Percentiles rank a stretch among this genome's conserved stretches.
Evolutionary conservation across 2,888 invertebrate genomes (phyloP).

Genomic region (Pteria penguin): DNA sequence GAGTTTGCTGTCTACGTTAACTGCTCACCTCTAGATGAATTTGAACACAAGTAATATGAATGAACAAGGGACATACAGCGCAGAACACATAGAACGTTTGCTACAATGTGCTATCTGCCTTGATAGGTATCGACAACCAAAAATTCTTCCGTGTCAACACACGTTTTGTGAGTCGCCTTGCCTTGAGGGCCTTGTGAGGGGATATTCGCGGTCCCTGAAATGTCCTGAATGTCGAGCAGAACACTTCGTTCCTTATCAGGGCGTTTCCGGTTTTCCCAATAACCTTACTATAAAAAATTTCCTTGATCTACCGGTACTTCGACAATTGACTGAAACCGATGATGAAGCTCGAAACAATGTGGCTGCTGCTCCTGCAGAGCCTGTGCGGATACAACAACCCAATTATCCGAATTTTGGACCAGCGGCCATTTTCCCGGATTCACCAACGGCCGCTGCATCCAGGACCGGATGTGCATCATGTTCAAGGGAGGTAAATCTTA

Average conservation of each 20-base stretch:
- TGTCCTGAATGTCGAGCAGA: slow-evolving; percentile 99
- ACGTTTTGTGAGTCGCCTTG: slow-evolving; percentile 99
- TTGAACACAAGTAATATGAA: too few species aligned
- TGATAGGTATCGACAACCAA: slow-evolving; percentile 98
- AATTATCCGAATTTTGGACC: background rate
- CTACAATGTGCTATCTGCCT: slow-evolving; percentile 98
- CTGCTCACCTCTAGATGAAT: too few species aligned
- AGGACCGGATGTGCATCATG: slow-evolving; percentile 92
- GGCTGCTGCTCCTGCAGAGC: slow-evolving; percentile 1
- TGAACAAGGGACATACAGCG: slow-evolving; percentile 63
- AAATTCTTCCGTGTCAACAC: slow-evolving; percentile 99
- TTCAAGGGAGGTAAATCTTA: slow-evolving; percentile 83
- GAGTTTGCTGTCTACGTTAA: too few species aligned
- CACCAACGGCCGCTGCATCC: slow-evolving; percentile 28
- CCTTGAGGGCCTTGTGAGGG: slow-evolving; percentile 88
- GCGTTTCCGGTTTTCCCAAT: slow-evolving; percentile 95
- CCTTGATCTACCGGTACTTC: slow-evolving; percentile 93
- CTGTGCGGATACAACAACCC: background rate
- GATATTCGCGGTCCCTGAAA: slow-evolving; percentile 44
- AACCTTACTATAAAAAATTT: slow-evolving; percentile 97
- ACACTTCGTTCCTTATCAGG: slow-evolving; percentile 95
- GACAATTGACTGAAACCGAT: background rate
- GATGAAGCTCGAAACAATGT: slow-evolving; percentile 12
- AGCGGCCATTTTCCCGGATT: background rate
- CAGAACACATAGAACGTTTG: slow-evolving; percentile 87